Evolutionary conservation across 2,888 invertebrate species (phyloP), one percentile per base, ranked within the genome.

Genomic region (Marronus borbonicus): DNA sequence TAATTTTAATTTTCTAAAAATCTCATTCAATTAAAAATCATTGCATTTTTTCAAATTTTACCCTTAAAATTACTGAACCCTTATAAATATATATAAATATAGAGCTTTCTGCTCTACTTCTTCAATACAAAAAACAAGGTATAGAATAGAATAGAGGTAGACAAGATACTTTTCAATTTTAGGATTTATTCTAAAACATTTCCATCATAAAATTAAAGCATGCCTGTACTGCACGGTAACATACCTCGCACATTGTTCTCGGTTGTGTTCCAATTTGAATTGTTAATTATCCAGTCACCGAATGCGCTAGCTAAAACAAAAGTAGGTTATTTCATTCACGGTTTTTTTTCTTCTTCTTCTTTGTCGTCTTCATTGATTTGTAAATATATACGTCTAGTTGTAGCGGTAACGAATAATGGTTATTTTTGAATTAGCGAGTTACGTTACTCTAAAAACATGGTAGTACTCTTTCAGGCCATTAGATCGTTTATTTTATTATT

Each of bases 251-350:
- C 52, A 17, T 17, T 55, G 52, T 55, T 55, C 52, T 55, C 14
- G 14, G 17, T 14, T 55, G 4, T 31, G 1, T 62, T 31, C 28
- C 64, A 7, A 64, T 64, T 64, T 64, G 64, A 64, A 64, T 64
- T 64, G 64, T 64, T 64, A 64, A 64, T 64, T 64, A 64, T 64
- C n/a, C 14, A 55, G 52, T 14, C 52, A 55, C 52, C 28, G 12
- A 24, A 31, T 64, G 28, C 31, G 28, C 36, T n/a, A 12, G 36
- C 64, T 31, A 36, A 64, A 64, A 64, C 64, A 14, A 64, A 64
- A 64, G 31, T 64, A n/a, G 64, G 64, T 64, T 64, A 64, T 36
- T 64, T 64, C 31, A 64, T 64, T 64, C 64, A 64, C 52, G 52
- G n/a, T 55, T 55, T 17, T 44, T 44, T 44, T 31, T 50, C 24